Evolutionary conservation across 1,140 invertebrate species (phyloP).

Genomic region (Pseudachorutes palmiensis): DNA sequence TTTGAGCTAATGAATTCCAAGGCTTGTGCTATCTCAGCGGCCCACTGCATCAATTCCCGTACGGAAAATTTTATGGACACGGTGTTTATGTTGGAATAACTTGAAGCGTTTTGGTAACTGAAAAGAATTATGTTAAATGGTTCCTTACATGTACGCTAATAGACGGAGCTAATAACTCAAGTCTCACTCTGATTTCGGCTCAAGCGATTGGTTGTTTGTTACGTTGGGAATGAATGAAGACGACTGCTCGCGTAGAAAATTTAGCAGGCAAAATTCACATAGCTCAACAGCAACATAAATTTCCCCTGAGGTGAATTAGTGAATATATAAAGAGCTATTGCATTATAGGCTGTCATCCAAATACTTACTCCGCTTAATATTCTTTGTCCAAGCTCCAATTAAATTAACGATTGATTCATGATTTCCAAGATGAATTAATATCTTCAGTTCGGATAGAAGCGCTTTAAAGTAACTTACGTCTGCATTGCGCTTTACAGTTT

Average conservation of each 20-base stretch:
- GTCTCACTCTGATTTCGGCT: neutral
- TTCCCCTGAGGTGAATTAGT: neutral
- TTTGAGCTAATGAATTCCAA: neutral
- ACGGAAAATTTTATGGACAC: no score
- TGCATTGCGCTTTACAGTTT: conserved; percentile 20
- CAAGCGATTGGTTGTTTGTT: neutral
- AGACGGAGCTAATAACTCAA: no score
- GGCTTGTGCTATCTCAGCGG: neutral
- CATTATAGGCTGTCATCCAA: neutral
- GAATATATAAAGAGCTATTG: neutral
- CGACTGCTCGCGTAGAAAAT: neutral
- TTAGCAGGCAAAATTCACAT: neutral
- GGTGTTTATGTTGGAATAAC: no score
- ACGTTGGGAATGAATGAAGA: neutral
- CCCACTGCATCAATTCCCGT: no score
- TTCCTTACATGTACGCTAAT: neutral
- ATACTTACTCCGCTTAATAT: neutral
- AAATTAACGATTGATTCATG: conserved; percentile 14
- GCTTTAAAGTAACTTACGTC: conserved; percentile 9
- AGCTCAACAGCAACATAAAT: neutral
- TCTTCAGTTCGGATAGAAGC: conserved; percentile 19
- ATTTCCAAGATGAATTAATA: conserved; percentile 18
- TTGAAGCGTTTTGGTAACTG: no score
- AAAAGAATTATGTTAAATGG: no score
- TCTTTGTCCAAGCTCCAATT: conserved; percentile 12